phyloP scores from a whole-genome alignment of 2,888 invertebrate species.

The Eumacrocentrus americanus region DNA sequence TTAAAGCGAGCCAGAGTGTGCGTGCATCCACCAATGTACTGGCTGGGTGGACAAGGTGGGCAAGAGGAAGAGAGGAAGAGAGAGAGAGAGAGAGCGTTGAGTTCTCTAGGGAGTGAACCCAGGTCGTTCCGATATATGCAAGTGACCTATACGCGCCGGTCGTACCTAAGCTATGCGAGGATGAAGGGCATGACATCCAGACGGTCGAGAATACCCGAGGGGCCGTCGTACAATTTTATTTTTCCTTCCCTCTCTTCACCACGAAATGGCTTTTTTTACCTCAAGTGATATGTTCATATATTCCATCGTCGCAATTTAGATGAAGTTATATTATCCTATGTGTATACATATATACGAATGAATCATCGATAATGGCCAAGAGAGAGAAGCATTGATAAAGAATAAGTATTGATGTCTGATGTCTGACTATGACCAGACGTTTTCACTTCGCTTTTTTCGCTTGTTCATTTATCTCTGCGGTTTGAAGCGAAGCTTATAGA shows the following conservation, averaged over 20 bases:
- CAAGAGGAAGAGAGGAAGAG: constrained; percentile 1
- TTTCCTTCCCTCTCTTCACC: constrained; percentile 22
- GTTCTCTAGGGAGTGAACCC: constrained; percentile 23
- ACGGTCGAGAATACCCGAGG: constrained; percentile 28
- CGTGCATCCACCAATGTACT: constrained; percentile 13
- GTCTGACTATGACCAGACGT: constrained; percentile 4
- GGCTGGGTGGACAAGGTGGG: background rate
- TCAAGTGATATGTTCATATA: constrained; percentile 5
- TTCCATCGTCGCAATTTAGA: constrained; percentile 5
- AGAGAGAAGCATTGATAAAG: background rate
- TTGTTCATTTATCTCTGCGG: constrained; percentile 10
- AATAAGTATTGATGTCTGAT: background rate
- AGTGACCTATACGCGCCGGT: constrained; percentile 27
- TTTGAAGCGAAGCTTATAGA: constrained; percentile 26
- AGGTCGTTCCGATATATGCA: constrained; percentile 29
- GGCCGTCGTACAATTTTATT: constrained; percentile 29
- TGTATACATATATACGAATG: background rate
- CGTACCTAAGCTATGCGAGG: constrained; percentile 24
- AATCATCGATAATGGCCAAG: background rate
- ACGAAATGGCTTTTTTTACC: constrained; percentile 17
- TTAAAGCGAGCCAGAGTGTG: constrained; percentile 10
- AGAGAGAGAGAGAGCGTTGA: constrained; percentile 14
- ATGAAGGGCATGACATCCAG: constrained; percentile 31
- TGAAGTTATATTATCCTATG: background rate
- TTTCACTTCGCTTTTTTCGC: constrained; percentile 20